Evolutionary conservation across 2,888 invertebrate genomes (phyloP).

Genomic region (Anoncus sp.): DNA sequence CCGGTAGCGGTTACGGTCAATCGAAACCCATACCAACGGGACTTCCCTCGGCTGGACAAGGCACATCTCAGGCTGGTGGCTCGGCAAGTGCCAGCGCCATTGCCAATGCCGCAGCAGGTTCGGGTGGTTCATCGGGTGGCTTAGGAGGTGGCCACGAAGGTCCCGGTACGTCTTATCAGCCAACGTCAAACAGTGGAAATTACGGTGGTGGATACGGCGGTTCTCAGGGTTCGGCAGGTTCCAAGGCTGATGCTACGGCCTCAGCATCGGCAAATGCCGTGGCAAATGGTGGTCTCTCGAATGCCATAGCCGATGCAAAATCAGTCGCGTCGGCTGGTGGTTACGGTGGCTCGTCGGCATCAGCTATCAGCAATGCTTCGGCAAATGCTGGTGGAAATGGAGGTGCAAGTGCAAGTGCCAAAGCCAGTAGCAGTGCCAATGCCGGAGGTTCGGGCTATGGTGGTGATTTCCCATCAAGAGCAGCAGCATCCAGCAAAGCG

Average conservation of each 20-base stretch:
- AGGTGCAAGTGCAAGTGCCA: constrained; percentile 64
- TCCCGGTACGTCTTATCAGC: constrained; percentile 37
- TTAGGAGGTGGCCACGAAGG: constrained; percentile 27
- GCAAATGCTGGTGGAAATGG: constrained; percentile 62
- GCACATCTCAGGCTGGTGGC: constrained; percentile 36
- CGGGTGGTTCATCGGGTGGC: constrained; percentile 19
- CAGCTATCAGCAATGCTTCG: constrained; percentile 67
- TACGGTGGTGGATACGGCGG: constrained; percentile 36
- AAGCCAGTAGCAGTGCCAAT: constrained; percentile 65
- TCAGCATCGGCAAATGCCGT: constrained; percentile 63
- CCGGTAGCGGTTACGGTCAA: constrained; percentile 15
- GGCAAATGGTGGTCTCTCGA: constrained; percentile 59
- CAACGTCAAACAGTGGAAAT: constrained; percentile 4
- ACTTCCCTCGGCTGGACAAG: constrained; percentile 46
- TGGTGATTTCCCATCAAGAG: constrained; percentile 65
- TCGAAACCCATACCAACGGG: constrained; percentile 30
- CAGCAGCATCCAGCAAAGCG: constrained; percentile 71
- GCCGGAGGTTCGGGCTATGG: constrained; percentile 52
- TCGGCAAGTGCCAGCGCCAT: constrained; percentile 57
- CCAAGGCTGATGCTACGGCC: constrained; percentile 65
- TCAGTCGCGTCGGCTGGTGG: constrained; percentile 63
- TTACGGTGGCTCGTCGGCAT: constrained; percentile 59
- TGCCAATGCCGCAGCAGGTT: constrained; percentile 45
- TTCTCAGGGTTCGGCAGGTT: constrained; percentile 30
- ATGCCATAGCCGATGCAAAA: constrained; percentile 66